A percentile compares a stretch with the other conserved stretches of the same genome.
phyloP scores from a whole-genome alignment of 2,888 invertebrate species.

The Exephanes ischioxanthus region DNA sequence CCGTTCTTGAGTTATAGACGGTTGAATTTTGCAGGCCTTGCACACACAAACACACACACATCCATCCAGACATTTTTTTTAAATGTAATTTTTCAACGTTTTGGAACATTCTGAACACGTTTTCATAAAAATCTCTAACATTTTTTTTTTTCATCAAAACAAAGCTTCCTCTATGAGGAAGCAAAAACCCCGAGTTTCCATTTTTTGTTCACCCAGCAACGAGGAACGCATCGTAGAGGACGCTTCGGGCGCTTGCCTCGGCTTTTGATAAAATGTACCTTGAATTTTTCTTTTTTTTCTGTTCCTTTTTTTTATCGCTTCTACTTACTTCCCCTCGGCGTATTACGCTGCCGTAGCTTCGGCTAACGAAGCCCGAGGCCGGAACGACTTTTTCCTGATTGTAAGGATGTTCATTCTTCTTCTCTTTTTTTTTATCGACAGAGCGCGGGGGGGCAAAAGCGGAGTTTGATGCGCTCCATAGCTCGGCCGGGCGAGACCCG shows the following conservation, averaged over 20 bases:
- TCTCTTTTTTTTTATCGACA: constrained; percentile 15
- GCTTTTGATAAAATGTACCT: background rate
- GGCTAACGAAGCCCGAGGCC: constrained; percentile 37
- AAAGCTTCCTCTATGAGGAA: too few relatives aligned
- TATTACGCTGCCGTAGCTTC: constrained; percentile 6
- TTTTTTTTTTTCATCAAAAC: too few relatives aligned
- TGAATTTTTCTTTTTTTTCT: constrained; percentile 15
- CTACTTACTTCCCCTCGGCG: background rate
- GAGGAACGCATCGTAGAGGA: background rate
- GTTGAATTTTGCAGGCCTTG: too few relatives aligned
- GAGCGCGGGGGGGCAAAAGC: background rate
- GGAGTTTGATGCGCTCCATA: background rate
- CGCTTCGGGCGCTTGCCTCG: background rate
- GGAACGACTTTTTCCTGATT: constrained; percentile 29
- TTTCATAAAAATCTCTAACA: too few relatives aligned
- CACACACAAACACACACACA: too few relatives aligned
- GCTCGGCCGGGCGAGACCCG: background rate
- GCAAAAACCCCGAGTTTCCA: background rate
- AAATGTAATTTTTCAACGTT: too few relatives aligned
- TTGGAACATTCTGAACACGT: too few relatives aligned
- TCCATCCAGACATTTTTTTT: too few relatives aligned
- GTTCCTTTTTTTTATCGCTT: background rate
- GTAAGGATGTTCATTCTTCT: background rate
- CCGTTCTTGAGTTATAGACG: too few relatives aligned
- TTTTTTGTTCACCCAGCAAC: background rate